Base-by-base conservation (phyloP, 2,888 invertebrate genomes). In the Pristionchus japonicus region DNA sequence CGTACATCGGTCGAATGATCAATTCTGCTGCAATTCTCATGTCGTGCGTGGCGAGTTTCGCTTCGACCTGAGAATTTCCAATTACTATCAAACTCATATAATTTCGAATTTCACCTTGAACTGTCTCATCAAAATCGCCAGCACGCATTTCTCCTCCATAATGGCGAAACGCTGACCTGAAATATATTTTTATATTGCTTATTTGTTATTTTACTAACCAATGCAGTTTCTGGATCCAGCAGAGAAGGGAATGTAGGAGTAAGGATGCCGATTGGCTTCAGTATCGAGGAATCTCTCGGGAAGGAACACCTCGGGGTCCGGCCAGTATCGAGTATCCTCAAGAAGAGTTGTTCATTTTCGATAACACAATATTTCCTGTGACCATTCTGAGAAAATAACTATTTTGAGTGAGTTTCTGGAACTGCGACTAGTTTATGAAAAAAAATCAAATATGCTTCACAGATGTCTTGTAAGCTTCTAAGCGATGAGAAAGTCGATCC, bases 141-240 rank as follows among this genome's bases (percentile, higher is more conserved):
- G 86, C 43, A 94, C 91, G 74, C 93, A 93, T 84, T 94, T 94
- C 84, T 94, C 94, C 88, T 94, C 94, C 93, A 94, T 94, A 86
- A 94, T 92, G n/a, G 94, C 94, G 86, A 94, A 94, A 85, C 94
- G 88, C 88, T 94, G 94, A 17, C 94, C 93, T 52, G 34, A 52
- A 34, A 27, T 23, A 20, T 7, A 23, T 57, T 20, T 27, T 34
- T 31, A 4, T 31, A 64, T 64, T 64, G 20, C 23, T 9, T 9
- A 31, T 15, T 1, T 9, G 77, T 13, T 7, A 37, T 77, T 43
- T 31, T 40, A 3, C 47, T 0, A 3, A 95, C 95, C 95, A 74
- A 95, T 95, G 91, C 95, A 95, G 92, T 95, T 95, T 74, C 95
- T 91, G 4, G 94, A 93, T 7, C 95, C 95, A 43, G 95, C 95